Conservation (phyloP, 2,888 invertebrate species). For the Agapostemon virescens region DNA sequence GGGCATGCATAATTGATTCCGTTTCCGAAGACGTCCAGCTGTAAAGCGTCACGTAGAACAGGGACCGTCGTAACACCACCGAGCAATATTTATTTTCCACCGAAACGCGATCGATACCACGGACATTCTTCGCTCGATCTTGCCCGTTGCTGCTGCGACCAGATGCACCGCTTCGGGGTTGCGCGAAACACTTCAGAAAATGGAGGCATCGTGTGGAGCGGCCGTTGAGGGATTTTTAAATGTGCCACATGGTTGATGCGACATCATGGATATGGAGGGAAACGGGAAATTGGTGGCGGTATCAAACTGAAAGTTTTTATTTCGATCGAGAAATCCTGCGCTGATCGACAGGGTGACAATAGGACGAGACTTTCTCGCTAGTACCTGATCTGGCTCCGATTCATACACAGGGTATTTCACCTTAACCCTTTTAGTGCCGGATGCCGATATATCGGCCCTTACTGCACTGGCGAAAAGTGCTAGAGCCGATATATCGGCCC, state of each 20-base stretch:
- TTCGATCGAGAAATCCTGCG: no score
- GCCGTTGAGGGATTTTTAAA: slow-evolving; percentile 15
- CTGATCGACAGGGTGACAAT: no score
- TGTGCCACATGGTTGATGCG: neutral
- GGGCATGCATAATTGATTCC: slow-evolving; percentile 42
- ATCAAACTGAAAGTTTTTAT: neutral
- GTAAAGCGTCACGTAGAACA: slow-evolving; percentile 23
- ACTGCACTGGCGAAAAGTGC: no score
- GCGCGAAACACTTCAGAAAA: slow-evolving; percentile 1
- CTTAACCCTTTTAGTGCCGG: no score
- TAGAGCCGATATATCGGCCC: no score
- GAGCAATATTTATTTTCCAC: slow-evolving; percentile 27
- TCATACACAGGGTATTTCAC: no score
- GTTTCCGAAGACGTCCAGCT: slow-evolving; percentile 5
- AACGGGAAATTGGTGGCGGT: neutral
- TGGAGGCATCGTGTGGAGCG: neutral
- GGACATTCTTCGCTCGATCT: neutral
- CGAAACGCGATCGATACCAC: neutral
- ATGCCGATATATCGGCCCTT: no score
- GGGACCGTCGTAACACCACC: neutral
- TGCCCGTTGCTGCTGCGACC: neutral
- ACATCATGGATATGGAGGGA: neutral
- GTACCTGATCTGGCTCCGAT: no score
- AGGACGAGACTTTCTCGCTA: no score
- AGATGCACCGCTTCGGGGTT: slow-evolving; percentile 6